Conservation (phyloP, 2,888 invertebrate species). For the Dioctria rufipes region DNA sequence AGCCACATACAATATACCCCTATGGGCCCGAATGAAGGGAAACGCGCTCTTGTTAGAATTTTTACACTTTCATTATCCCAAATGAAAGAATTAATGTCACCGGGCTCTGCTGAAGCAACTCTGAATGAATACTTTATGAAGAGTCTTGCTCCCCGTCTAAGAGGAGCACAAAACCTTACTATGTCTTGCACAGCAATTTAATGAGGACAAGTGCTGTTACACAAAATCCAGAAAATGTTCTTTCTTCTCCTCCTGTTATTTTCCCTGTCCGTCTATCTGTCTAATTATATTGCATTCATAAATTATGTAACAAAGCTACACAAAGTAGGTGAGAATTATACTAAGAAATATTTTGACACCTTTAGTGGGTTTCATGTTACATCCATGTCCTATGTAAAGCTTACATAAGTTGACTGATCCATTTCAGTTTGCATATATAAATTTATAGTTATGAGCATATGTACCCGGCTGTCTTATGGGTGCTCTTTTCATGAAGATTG, state of each 20-base stretch:
- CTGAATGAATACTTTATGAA: constrained; percentile 41
- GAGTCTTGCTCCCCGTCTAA: neutral
- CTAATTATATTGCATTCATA: constrained; percentile 51
- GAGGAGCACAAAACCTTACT: neutral
- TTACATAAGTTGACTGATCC: no score
- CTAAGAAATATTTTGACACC: constrained; percentile 21
- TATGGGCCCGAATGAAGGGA: neutral
- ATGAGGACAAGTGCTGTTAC: constrained; percentile 36
- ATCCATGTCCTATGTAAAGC: no score
- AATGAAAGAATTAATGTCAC: constrained; percentile 27
- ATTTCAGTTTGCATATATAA: no score
- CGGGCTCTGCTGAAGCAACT: neutral
- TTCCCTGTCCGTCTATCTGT: constrained; percentile 40
- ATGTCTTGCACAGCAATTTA: constrained; percentile 18
- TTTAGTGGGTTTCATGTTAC: neutral
- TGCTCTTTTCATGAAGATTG: no score
- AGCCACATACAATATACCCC: no score
- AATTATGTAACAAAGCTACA: constrained; percentile 42
- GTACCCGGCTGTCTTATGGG: no score
- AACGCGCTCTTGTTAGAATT: neutral
- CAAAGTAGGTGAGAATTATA: constrained; percentile 37
- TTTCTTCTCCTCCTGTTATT: neutral
- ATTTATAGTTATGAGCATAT: no score
- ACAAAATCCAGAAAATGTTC: constrained; percentile 42
- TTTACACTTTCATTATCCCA: constrained; percentile 14